Percentiles rank a stretch among this genome's conserved stretches.
These are phyloP conservation scores for Dendrolimus houi DNA, from an alignment of 2,888 invertebrate genomes.

Conservation along the genomic window DNA sequence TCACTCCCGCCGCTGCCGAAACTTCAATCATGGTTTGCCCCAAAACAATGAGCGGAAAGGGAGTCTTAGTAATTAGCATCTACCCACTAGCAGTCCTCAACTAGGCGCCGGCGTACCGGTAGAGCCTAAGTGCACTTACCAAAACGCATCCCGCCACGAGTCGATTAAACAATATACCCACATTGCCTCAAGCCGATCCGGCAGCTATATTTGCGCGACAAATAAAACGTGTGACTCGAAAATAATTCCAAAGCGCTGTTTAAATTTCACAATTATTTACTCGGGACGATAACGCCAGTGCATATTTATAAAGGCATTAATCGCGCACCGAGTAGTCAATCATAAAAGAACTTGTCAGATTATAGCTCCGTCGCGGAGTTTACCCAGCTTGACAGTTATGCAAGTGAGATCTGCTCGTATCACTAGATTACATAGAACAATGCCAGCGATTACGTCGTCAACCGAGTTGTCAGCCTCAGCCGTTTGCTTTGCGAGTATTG, in stretches of 20 bases:
- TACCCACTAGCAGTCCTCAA: conserved; percentile 59
- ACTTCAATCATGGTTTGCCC: conserved; percentile 74
- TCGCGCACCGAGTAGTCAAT: conserved; percentile 56
- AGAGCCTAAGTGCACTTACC: conserved; percentile 55
- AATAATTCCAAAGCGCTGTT: conserved; percentile 41
- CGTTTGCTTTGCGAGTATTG: conserved; percentile 44
- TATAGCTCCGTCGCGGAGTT: conserved; percentile 50
- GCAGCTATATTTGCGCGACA: conserved; percentile 30
- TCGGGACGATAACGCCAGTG: conserved; percentile 38
- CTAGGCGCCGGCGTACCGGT: conserved; percentile 47
- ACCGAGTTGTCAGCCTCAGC: conserved; percentile 51
- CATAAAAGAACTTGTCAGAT: conserved; percentile 62
- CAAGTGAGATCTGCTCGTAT: conserved; percentile 65
- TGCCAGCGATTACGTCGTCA: conserved; percentile 68
- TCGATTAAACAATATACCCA: conserved; percentile 38
- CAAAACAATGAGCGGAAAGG: conserved; percentile 74
- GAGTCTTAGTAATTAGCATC: conserved; percentile 70
- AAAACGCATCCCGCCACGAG: conserved; percentile 41
- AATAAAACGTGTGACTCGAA: conserved; percentile 37
- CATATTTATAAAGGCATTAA: conserved; percentile 53
- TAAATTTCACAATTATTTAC: conserved; percentile 53
- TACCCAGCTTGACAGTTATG: conserved; percentile 66
- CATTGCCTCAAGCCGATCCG: conserved; percentile 22
- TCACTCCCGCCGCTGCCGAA: conserved; percentile 58
- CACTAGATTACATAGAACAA: conserved; percentile 69